A percentile compares a stretch with the other conserved stretches of the same genome.
These are phyloP conservation scores for Ceratina australensis DNA, from an alignment of 1,140 invertebrate species.

Conservation along the genomic window DNA sequence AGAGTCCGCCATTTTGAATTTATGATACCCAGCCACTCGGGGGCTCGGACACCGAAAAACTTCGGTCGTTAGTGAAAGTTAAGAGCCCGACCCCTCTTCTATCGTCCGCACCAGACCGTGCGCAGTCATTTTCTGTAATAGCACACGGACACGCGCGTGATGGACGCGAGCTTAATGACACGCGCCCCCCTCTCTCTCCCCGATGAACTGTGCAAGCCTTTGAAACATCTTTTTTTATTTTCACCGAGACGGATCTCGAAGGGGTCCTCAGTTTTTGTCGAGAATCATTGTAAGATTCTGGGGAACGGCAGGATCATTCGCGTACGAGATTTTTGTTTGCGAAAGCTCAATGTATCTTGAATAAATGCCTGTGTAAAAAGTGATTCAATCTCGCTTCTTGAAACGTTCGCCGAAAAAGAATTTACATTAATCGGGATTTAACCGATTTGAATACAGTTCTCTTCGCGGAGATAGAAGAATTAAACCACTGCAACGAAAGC, in stretches of 20 bases:
- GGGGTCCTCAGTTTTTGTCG: not conserved
- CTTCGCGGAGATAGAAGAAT: not conserved
- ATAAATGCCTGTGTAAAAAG: too few species aligned
- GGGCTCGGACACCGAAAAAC: constrained; percentile 78
- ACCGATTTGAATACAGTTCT: not conserved
- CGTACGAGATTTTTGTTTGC: not conserved
- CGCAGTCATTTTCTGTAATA: constrained; percentile 62
- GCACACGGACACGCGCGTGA: constrained; percentile 47
- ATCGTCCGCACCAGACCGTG: constrained; percentile 50
- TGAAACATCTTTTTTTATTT: not conserved
- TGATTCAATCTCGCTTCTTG: not conserved
- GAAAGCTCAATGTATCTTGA: not conserved
- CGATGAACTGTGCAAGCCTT: constrained; percentile 11
- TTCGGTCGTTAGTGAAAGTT: constrained; percentile 78
- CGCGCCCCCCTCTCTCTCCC: not conserved
- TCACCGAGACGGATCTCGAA: not conserved
- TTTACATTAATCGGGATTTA: not conserved
- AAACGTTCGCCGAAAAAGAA: not conserved
- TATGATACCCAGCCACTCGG: constrained; percentile 75
- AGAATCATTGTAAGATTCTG: not conserved
- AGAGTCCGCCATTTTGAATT: constrained; percentile 79
- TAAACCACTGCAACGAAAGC: not conserved
- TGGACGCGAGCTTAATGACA: constrained; percentile 41
- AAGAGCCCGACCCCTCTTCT: constrained; percentile 51
- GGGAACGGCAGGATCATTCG: not conserved